Percentiles rank a stretch among this genome's conserved stretches.
These are phyloP conservation scores for Monoplex corrugatus DNA, from an alignment of 2,888 invertebrate genomes.

Conservation along the genomic window DNA sequence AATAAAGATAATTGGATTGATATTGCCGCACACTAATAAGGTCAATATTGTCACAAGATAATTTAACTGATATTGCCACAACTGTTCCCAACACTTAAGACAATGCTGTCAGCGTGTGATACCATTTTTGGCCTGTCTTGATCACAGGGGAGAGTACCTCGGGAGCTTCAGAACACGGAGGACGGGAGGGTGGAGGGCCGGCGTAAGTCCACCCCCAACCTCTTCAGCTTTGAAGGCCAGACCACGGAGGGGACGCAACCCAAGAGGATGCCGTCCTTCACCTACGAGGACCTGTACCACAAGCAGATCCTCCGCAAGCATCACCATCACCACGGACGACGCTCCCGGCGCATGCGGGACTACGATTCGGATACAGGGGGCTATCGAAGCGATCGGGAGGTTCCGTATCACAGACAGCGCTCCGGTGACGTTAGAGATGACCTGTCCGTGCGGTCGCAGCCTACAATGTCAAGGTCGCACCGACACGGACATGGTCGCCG, in stretches of 20 bases:
- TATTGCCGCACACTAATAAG: too few species aligned
- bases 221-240: conserved; percentile 20
- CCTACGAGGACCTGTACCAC: conserved; percentile 52
- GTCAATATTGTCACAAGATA: too few species aligned
- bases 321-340: conserved; percentile 50
- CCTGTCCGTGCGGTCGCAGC: conserved; percentile 54
- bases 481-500: conserved; percentile 49
- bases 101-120: too few species aligned
- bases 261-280: neutral
- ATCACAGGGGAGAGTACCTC: neutral
- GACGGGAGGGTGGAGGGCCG: neutral
- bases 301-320: conserved; percentile 45
- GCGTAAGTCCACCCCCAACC: conserved; percentile 42
- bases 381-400: conserved; percentile 76
- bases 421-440: conserved; percentile 36
- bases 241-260: neutral
- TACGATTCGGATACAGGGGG: conserved; percentile 80
- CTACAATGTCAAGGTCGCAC: conserved; percentile 44
- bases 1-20: too few species aligned
- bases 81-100: too few species aligned
- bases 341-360: conserved; percentile 67
- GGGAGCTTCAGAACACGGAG: neutral
- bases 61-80: too few species aligned
- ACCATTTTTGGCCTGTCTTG: too few species aligned
- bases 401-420: conserved; percentile 57